These are phyloP conservation scores for Batillaria attramentaria DNA, from an alignment of 1,140 invertebrate genomes.

Conservation along the genomic window DNA sequence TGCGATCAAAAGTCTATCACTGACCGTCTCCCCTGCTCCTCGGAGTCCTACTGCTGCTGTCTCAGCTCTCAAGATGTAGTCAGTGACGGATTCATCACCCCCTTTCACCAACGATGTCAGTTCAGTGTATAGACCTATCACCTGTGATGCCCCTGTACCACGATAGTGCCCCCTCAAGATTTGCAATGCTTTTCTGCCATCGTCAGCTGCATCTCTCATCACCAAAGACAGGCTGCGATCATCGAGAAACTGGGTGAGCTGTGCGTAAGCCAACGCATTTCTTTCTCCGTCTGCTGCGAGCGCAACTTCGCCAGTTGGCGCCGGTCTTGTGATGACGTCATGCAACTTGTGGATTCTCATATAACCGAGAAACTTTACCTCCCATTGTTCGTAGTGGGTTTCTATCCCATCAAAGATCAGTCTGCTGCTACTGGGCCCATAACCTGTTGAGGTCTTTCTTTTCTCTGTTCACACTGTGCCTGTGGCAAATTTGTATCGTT, in stretches of 20 bases:
- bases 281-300: constrained; percentile 15
- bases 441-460: too few relatives aligned
- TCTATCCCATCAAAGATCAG: constrained; percentile 43
- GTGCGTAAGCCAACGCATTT: constrained; percentile 40
- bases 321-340: background rate
- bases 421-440: constrained; percentile 11
- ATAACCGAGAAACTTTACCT: constrained; percentile 38
- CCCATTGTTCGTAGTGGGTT: constrained; percentile 44
- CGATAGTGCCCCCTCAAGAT: constrained; percentile 39
- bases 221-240: constrained; percentile 37
- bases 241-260: constrained; percentile 41
- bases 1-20: constrained; percentile 41
- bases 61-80: constrained; percentile 45
- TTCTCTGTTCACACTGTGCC: too few relatives aligned
- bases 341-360: constrained; percentile 38
- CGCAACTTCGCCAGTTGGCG: background rate
- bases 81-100: constrained; percentile 30
- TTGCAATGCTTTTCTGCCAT: constrained; percentile 36
- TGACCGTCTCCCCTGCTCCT: constrained; percentile 36
- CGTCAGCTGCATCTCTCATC: constrained; percentile 40
- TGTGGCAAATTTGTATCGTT: too few relatives aligned
- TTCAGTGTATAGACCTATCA: constrained; percentile 44
- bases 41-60: constrained; percentile 33
- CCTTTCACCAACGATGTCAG: constrained; percentile 34
- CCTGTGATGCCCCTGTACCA: constrained; percentile 34